phyloP scores from a whole-genome alignment of 2,888 invertebrate species.

The Petrolisthes cinctipes region DNA sequence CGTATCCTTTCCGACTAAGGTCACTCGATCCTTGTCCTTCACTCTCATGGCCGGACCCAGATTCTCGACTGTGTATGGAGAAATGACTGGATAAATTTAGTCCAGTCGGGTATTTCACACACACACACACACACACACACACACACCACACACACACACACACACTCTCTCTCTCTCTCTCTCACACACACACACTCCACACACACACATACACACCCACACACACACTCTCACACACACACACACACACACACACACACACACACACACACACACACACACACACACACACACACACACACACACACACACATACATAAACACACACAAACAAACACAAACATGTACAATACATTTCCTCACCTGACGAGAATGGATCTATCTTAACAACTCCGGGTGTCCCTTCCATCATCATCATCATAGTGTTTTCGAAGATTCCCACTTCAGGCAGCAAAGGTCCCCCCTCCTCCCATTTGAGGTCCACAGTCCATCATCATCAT shows the following conservation, averaged over 20 bases:
- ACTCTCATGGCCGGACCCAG: too few species aligned
- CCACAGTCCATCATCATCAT: too few species aligned
- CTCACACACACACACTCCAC: neutral
- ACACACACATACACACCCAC: neutral
- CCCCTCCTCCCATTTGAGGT: too few species aligned
- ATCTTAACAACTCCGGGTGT: too few species aligned
- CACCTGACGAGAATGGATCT: too few species aligned
- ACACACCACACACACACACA: neutral
- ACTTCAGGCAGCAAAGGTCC: too few species aligned
- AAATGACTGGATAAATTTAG: neutral
- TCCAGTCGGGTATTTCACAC: neutral
- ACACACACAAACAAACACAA: neutral
- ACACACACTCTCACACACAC: neutral
- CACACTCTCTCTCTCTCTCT: neutral
- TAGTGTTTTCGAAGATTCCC: too few species aligned
- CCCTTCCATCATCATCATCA: too few species aligned
- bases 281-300: neutral
- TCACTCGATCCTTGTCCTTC: too few species aligned
- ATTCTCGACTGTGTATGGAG: too few species aligned
- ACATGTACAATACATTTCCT: too few species aligned
- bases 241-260: neutral
- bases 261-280: neutral
- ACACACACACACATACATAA: neutral
- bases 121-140: neutral
- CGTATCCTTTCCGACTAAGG: too few species aligned